These are phyloP conservation scores for Tetragonula clypearis DNA, from an alignment of 1,140 invertebrate species.

Conservation along the genomic window DNA sequence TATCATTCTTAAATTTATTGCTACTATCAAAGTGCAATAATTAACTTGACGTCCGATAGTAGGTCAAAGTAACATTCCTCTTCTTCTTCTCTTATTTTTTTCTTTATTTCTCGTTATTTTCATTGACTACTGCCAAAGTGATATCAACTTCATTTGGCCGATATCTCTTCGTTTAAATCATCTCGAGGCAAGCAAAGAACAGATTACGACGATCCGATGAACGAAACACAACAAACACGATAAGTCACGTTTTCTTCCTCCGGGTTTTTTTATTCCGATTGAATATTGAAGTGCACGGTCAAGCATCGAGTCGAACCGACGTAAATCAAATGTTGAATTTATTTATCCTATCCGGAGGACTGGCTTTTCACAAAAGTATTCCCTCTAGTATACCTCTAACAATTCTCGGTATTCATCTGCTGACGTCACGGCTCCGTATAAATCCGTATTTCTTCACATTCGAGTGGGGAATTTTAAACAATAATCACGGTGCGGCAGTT, in stretches of 20 bases:
- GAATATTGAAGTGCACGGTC: conserved; percentile 33
- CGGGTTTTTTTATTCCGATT: conserved; percentile 25
- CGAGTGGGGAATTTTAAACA: neutral
- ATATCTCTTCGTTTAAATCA: neutral
- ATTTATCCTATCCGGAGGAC: neutral
- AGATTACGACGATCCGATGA: conserved; percentile 4
- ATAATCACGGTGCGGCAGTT: neutral
- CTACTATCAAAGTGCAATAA: no score
- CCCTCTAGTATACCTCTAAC: neutral
- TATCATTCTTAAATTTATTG: no score
- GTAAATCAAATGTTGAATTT: conserved; percentile 38
- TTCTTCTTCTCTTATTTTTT: no score
- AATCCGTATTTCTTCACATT: neutral
- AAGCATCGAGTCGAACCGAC: conserved; percentile 19
- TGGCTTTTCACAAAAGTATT: neutral
- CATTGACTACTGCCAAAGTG: no score
- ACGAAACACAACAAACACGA: neutral
- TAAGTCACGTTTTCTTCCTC: conserved; percentile 33
- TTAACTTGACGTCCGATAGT: no score
- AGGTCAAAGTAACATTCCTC: no score
- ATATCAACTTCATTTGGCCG: neutral
- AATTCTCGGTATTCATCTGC: neutral
- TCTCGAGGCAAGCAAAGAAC: neutral
- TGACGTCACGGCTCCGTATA: neutral
- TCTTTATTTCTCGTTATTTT: no score